phyloP scores from a whole-genome alignment of 2,888 invertebrate genomes.

The Tenodera sinensis region DNA sequence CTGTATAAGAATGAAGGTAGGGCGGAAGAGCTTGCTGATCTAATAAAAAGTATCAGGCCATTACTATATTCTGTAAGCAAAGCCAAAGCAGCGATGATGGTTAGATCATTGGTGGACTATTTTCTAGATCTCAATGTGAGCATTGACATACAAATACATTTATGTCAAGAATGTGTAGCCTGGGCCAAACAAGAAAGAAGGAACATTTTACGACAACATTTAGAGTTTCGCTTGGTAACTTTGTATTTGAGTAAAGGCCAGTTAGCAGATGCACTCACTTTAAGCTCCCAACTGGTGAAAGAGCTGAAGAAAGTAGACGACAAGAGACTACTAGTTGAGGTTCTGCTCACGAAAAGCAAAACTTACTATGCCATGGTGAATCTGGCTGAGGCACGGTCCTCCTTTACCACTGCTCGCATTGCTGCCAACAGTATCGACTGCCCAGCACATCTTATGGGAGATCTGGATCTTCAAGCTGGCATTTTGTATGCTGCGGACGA shows the following conservation, averaged over 20 bases:
- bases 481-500: conserved; percentile 99
- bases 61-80: conserved; percentile 94
- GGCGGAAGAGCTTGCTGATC: conserved; percentile 84
- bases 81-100: conserved; percentile 98
- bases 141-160: conserved; percentile 86
- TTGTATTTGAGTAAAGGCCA: conserved; percentile 90
- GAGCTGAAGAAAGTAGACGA: conserved; percentile 99
- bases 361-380: conserved; percentile 97
- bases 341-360: conserved; percentile 96
- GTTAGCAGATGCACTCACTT: conserved; percentile 78
- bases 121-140: conserved; percentile 96
- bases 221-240: conserved; percentile 92
- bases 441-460: conserved; percentile 97
- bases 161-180: conserved; percentile 97
- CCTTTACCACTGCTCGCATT: conserved; percentile 94
- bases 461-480: conserved; percentile 94
- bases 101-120: conserved; percentile 93
- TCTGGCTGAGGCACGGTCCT: conserved; percentile 92
- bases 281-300: conserved; percentile 82
- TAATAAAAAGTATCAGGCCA: conserved; percentile 93
- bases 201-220: conserved; percentile 92
- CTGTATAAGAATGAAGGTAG: conserved; percentile 90
- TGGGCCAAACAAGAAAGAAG: conserved; percentile 98
- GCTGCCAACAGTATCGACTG: conserved; percentile 99
- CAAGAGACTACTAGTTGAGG: conserved; percentile 97